Conservation (phyloP, 1,140 invertebrate genomes). For the Panulirus ornatus region DNA sequence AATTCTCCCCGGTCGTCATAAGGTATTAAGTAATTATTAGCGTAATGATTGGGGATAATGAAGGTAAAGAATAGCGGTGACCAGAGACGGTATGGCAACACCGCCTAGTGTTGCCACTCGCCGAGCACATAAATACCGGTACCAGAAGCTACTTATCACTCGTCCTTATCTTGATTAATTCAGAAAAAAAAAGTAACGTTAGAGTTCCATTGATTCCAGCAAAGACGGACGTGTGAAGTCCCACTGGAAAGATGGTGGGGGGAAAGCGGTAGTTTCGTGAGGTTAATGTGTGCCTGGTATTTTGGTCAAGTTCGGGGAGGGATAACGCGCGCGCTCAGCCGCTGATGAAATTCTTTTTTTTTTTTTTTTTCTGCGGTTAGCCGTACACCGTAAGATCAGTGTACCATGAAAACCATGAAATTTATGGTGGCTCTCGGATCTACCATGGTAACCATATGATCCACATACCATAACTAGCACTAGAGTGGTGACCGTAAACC, state of each 20-base stretch:
- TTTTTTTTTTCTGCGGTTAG: not conserved
- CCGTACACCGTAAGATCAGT: not conserved
- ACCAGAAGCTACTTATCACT: conserved; percentile 2
- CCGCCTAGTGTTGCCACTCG: conserved; percentile 17
- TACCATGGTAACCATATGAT: too few relatives aligned
- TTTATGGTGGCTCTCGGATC: too few relatives aligned
- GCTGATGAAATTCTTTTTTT: not conserved
- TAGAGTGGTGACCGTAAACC: too few relatives aligned
- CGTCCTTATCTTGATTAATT: conserved; percentile 21
- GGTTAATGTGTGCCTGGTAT: not conserved
- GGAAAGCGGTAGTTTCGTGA: not conserved
- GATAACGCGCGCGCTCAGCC: not conserved
- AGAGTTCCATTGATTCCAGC: conserved; percentile 15
- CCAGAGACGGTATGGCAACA: not conserved
- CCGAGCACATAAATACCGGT: conserved; percentile 7
- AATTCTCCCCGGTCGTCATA: too few relatives aligned
- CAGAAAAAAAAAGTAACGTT: conserved; percentile 3
- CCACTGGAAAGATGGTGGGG: not conserved
- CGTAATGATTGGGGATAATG: not conserved
- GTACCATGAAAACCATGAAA: too few relatives aligned
- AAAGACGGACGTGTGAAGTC: not conserved
- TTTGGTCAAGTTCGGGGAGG: not conserved
- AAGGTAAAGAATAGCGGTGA: not conserved
- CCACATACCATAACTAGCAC: too few relatives aligned
- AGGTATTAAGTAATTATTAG: not conserved